phyloP scores from a whole-genome alignment of 1,140 invertebrate species.

The Drosophila equinoxialis region DNA sequence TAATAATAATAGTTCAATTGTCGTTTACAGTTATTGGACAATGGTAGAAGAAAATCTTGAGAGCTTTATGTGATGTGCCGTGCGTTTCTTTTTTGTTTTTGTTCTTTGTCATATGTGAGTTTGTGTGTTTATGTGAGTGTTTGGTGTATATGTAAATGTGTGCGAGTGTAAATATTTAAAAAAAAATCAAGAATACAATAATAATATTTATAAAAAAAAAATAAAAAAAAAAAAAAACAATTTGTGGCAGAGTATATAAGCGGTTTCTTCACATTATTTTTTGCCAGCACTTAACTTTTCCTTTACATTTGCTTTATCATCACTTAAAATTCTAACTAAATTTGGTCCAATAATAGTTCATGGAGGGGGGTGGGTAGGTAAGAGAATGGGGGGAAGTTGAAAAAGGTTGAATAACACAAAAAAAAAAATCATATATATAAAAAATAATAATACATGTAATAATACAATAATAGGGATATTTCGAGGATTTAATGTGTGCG shows the following conservation, averaged over 20 bases:
- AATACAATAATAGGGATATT: slow-evolving; percentile 32
- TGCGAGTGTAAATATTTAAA: slow-evolving; percentile 60
- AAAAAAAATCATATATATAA: slow-evolving; percentile 36
- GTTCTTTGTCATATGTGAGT: slow-evolving; percentile 5
- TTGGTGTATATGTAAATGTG: slow-evolving; percentile 43
- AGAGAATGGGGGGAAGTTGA: not conserved
- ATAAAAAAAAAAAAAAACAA: slow-evolving; percentile 62
- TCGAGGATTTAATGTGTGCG: slow-evolving; percentile 11
- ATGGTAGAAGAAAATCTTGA: slow-evolving; percentile 57
- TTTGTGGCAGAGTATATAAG: slow-evolving; percentile 71
- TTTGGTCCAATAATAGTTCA: slow-evolving; percentile 81
- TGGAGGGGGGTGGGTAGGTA: slow-evolving; percentile 25
- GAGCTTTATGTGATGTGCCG: slow-evolving; percentile 22
- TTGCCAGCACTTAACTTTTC: slow-evolving; percentile 44
- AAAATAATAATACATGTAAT: slow-evolving; percentile 45
- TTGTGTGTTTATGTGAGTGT: not conserved
- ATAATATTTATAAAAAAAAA: slow-evolving; percentile 45
- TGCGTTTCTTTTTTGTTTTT: slow-evolving; percentile 29
- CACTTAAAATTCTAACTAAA: slow-evolving; percentile 79
- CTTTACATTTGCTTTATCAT: slow-evolving; percentile 47
- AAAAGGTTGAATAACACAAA: slow-evolving; percentile 26
- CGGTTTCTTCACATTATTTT: slow-evolving; percentile 40
- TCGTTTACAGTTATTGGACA: slow-evolving; percentile 79
- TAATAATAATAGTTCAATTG: slow-evolving; percentile 76
- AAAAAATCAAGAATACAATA: slow-evolving; percentile 11